Conservation (phyloP, 2,113 vertebrate species). For the Cebidichthys violaceus region DNA sequence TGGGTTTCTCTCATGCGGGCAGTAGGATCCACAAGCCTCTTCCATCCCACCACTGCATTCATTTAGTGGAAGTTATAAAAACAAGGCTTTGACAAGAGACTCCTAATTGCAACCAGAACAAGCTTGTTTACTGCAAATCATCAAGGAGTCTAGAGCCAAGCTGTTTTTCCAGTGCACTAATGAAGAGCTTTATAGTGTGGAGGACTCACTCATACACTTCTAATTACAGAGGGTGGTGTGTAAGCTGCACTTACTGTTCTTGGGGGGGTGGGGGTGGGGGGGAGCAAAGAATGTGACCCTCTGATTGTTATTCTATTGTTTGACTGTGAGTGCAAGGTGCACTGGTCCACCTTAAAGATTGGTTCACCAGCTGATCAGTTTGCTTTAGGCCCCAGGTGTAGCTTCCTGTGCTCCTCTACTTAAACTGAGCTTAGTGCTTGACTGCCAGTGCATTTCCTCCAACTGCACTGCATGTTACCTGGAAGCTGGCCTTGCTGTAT, state of each 20-base stretch:
- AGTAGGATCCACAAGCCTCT: background rate
- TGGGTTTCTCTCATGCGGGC: conserved; percentile 18
- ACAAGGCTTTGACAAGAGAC: conserved; percentile 51
- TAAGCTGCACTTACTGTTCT: background rate
- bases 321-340: background rate
- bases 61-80: conserved; percentile 74
- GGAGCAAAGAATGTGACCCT: background rate
- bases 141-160: conserved; percentile 48
- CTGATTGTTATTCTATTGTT: background rate
- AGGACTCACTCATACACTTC: conserved; percentile 24
- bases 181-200: conserved; percentile 65
- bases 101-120: conserved; percentile 75
- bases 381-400: too few relatives aligned
- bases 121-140: conserved; percentile 71
- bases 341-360: too few relatives aligned
- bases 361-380: too few relatives aligned
- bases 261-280: background rate
- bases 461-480: background rate
- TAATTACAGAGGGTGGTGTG: conserved; percentile 30
- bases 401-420: too few relatives aligned
- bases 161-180: conserved; percentile 55
- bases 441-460: background rate
- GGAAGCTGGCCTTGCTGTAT: background rate
- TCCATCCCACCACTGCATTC: conserved; percentile 42
- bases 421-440: background rate